A percentile compares a stretch with the other conserved stretches of the same genome.
phyloP scores from a whole-genome alignment of 2,888 invertebrate species.

The Metopia argyrocephala region DNA sequence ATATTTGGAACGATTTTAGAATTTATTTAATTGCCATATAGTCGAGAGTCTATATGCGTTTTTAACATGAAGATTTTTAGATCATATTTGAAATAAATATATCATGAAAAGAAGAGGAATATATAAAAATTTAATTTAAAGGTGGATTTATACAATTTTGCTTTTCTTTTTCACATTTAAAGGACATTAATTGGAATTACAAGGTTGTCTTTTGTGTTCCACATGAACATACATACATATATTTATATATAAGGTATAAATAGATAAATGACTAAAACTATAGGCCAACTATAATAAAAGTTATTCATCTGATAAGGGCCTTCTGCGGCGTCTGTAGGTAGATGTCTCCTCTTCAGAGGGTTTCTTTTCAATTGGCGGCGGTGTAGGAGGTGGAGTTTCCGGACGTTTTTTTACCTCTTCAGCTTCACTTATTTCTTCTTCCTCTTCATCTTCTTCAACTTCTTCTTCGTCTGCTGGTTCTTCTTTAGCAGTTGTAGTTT shows the following conservation, averaged over 20 bases:
- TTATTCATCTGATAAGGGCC: slow-evolving; percentile 64
- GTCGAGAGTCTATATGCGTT: background rate
- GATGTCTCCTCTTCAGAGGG: slow-evolving; percentile 18
- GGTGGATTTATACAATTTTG: too few species aligned
- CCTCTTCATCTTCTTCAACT: slow-evolving; percentile 49
- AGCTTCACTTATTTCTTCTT: slow-evolving; percentile 64
- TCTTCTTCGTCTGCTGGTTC: slow-evolving; percentile 14
- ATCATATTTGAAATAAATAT: too few species aligned
- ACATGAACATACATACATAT: too few species aligned
- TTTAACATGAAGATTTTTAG: background rate
- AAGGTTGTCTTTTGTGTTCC: slow-evolving; percentile 40
- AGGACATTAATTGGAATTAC: too few species aligned
- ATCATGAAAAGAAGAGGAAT: too few species aligned
- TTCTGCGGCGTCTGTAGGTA: slow-evolving; percentile 58
- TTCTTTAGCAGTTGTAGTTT: slow-evolving; percentile 19
- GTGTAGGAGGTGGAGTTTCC: slow-evolving; percentile 52
- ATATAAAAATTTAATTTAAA: too few species aligned
- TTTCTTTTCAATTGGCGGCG: slow-evolving; percentile 32
- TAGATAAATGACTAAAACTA: background rate
- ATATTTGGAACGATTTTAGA: background rate
- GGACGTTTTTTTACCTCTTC: slow-evolving; percentile 66
- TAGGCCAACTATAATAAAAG: background rate
- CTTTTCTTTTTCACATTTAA: too few species aligned
- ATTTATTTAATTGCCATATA: background rate
- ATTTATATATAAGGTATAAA: background rate